Evolutionary conservation across 1,140 invertebrate genomes (phyloP), one percentile per base, ranked within the genome.

Genomic region (Holcopasites calliopsidis): DNA sequence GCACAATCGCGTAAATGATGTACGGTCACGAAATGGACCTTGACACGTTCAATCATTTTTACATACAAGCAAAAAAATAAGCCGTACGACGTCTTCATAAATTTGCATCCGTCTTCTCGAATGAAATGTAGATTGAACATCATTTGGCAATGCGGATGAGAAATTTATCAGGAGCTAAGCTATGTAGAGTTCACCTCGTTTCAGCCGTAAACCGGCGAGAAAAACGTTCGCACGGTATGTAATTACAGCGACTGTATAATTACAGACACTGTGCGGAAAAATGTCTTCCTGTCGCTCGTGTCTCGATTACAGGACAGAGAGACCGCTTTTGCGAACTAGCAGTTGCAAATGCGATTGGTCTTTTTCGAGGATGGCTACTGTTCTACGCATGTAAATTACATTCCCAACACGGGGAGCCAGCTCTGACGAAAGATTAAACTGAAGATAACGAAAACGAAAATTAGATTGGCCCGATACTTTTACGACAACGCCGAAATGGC

Each of bases 401-500:
- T 40, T 40, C 18, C 3, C 8, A 26, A 16, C 6, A 1, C 18
- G 10, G 18, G 18, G 18, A 5, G 18, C 13, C 23, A 13, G 21
- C 38, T 5, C 16, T 11, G 50, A n/a, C n/a, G 26, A 35, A 73
- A 23, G 47, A 54, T 65, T 42, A 65, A 65, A 64, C 33, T 21
- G 47, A 23, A 33, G 60, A 73, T 73, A 73, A 65, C 70, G 49
- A 65, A 54, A 35, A n/a, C 13, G 70, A 65, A n/a, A 54, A 65
- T 73, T 73, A 73, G 60, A 21, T 42, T 40, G 61, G 42, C 65
- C 70, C 49, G 50, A 73, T 65, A 73, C 54, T 73, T 73, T 73
- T 73, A 54, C 60, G 33, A 23, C 70, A 65, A 65, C 47, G 47
- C 8, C 10, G 60, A 54, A 73, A 73, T 73, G 64, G 70, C 72